Evolutionary conservation across 2,888 invertebrate genomes (phyloP), one percentile per base, ranked within the genome.

Genomic region (Athripsodes cinereus): DNA sequence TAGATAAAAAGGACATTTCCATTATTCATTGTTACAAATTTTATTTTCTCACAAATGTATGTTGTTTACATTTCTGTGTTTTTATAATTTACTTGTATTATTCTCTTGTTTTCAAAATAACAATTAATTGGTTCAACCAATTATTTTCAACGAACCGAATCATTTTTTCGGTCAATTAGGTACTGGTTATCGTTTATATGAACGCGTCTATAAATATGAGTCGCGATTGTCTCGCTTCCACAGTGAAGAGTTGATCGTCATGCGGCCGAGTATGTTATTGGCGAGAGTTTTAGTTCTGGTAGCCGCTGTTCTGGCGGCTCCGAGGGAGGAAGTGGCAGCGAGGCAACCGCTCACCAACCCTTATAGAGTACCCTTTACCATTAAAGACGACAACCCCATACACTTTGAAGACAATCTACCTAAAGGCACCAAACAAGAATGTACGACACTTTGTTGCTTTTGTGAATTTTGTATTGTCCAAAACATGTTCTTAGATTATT

Each of bases 341-440:
- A 53, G 40, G 13, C 22, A 53, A 22, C 8, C 18, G 18, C 8
- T n/a, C 26, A 26, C 26, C 26, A 26, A 26, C 26, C 44, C 18
- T 18, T 44, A 44, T 13, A 44, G 44, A 44, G n/a, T 44, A 18
- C 47, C 31, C 48, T 11, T 18, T 44, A 53, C 31, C 47, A 19
- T 50, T 2, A n/a, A 18, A 11, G 55, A 56, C 16, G 51, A 51
- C 8, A 46, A 52, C 6, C 51, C 51, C 46, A 51, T 56, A 26
- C 26, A 50, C 56, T 51, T 56, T 31, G 51, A 31, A 40, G 51
- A 56, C 16, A 18, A 21, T 3, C 48, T 48, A 47, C 47, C 26
- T 6, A 26, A 18, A 18, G 3, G n/a, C 35, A 18, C 18, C 49
- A 50, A 40, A 22, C 51, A 22, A 13, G 21, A 56, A 31, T 31